Percentiles rank a stretch among this genome's conserved stretches.
These are phyloP conservation scores for Gracilinanus agilis DNA, from an alignment of 2,113 vertebrate genomes.

Conservation along the genomic window DNA sequence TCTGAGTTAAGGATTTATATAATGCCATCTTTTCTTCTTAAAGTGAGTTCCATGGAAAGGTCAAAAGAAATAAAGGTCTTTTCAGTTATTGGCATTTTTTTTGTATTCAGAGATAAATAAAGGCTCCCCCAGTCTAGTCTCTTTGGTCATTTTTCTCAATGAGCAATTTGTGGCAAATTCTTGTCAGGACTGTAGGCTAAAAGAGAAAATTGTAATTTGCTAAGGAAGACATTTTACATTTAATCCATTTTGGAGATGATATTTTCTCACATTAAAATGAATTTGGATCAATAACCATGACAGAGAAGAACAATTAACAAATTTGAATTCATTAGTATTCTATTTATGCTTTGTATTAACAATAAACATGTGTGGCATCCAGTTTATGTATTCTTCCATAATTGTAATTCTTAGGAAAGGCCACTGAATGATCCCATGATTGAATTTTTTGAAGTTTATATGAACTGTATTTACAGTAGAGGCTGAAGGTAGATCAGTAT, in stretches of 20 bases:
- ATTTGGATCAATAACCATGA: not conserved
- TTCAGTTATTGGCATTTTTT: not conserved
- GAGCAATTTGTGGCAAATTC: not conserved
- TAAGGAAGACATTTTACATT: not conserved
- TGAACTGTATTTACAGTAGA: not conserved
- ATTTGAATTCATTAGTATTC: not conserved
- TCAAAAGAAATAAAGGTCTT: not conserved
- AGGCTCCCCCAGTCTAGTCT: not conserved
- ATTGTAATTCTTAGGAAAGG: not conserved
- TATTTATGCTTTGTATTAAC: not conserved
- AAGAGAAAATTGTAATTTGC: not conserved
- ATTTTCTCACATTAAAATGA: not conserved
- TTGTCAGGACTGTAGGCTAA: not conserved
- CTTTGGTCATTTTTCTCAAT: not conserved
- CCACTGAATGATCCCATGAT: not conserved
- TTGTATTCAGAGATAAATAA: not conserved
- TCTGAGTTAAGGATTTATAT: not conserved
- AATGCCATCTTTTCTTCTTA: not conserved
- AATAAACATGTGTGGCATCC: not conserved
- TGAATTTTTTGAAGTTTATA: not conserved
- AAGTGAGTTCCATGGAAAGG: not conserved
- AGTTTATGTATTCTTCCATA: not conserved
- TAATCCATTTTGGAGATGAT: not conserved
- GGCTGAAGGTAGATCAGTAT: not conserved
- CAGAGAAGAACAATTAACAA: not conserved